Base-by-base conservation (phyloP, 2,888 invertebrate species). In the Nysson spinosus region DNA sequence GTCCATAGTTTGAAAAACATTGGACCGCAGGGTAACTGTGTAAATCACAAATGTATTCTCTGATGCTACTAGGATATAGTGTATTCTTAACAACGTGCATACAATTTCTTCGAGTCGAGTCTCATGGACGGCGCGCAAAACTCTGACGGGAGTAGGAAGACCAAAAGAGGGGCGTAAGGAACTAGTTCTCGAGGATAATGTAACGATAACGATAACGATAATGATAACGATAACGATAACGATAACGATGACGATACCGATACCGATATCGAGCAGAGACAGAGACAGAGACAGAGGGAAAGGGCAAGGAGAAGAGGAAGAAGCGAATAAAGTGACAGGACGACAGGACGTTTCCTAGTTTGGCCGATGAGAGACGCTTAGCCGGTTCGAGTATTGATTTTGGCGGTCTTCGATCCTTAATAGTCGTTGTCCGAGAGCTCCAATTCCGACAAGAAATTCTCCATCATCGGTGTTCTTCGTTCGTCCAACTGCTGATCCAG, bases 361-460 rank as follows among this genome's bases (percentile, higher is more conserved):
- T 30, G 14, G 46, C 34, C 35, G 51, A 66, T 64, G 66, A 68
- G 56, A 47, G 50, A 51, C 30, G 44, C 26, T 46, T 42, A 37
- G 54, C 16, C 32, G 37, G 34, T 40, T 32, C 60, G 50, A 47
- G 42, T 24, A 42, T 43, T 66, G 39, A 4, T 34, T 46, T 42
- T 64, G 35, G 22, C 11, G 34, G 35, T 37, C 24, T 28, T 50
- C 49, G 26, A 16, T 54, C n/a, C n/a, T 74, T 50, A 75, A 56
- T 75, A 75, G 40, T 58, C 62, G 57, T 30, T 56, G 28, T 72
- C 66, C 42, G 55, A 32, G 5, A 63, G 24, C 34, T 69, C 71
- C 39, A 60, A 43, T 28, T 63, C 61, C 6, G 69, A 55, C 5
- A 55, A 39, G 32, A 75, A 63, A 19, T 52, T 50, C 9, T 67